Evolutionary conservation across 2,888 invertebrate species (phyloP).

Genomic region (Sminthurinus aureus): DNA sequence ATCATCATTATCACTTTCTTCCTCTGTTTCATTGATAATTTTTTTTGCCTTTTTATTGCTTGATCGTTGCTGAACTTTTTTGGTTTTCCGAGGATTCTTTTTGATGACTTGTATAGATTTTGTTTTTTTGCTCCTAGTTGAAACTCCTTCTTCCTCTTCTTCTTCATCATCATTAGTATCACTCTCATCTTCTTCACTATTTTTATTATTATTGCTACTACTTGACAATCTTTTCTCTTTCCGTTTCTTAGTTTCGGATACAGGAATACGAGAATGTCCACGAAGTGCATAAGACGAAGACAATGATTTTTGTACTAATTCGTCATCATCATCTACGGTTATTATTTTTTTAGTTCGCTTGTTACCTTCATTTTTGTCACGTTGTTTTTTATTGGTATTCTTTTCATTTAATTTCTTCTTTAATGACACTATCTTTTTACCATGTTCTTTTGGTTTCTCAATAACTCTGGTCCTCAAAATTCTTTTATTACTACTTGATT

Average conservation of each 20-base stretch:
- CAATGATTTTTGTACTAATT: not conserved
- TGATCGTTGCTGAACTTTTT: not conserved
- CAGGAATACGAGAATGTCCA: not conserved
- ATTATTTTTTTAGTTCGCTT: not conserved
- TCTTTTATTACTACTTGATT: not conserved
- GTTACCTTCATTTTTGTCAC: no score
- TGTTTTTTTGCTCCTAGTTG: not conserved
- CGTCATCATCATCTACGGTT: not conserved
- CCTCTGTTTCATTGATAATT: not conserved
- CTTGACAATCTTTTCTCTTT: not conserved
- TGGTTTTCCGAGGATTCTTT: not conserved
- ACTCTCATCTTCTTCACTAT: not conserved
- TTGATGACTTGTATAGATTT: not conserved
- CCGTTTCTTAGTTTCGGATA: not conserved
- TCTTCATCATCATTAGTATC: not conserved
- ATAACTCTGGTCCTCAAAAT: not conserved
- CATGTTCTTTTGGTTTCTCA: not conserved
- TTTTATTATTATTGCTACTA: not conserved
- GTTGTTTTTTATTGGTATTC: not conserved
- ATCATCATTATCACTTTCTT: not conserved
- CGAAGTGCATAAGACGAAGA: not conserved
- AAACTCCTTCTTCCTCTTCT: not conserved
- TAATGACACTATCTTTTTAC: not conserved
- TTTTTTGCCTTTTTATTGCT: not conserved
- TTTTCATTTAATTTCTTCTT: not conserved